Evolutionary conservation across 2,113 vertebrate genomes (phyloP).

Genomic region (Notiomystis cincta): DNA sequence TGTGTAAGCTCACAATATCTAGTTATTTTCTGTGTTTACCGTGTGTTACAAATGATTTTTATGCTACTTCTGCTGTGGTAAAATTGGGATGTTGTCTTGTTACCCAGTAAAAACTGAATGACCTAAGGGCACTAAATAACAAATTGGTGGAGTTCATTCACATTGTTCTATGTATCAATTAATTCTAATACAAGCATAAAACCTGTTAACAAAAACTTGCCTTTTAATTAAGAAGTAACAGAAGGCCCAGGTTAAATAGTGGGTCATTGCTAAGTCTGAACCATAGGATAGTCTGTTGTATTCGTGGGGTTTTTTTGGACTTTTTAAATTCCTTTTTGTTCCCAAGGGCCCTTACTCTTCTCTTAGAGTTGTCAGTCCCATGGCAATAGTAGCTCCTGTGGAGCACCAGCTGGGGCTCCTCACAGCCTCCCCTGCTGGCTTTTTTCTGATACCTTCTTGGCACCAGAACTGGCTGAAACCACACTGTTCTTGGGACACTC

Average conservation of each 20-base stretch:
- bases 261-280: background rate
- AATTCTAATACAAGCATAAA: constrained; percentile 11
- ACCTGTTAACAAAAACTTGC: background rate
- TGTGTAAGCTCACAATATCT: background rate
- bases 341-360: background rate
- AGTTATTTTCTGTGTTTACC: background rate
- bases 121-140: background rate
- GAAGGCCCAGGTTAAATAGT: background rate
- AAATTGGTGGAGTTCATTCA: background rate
- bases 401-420: background rate
- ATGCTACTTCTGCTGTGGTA: background rate
- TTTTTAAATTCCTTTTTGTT: background rate
- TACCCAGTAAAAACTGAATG: background rate
- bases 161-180: background rate
- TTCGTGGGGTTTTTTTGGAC: accelerated
- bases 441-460: background rate
- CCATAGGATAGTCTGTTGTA: background rate
- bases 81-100: background rate
- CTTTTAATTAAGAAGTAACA: background rate
- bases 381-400: background rate
- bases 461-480: background rate
- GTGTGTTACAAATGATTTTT: background rate
- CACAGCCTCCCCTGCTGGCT: background rate
- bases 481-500: background rate
- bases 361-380: background rate